Percentiles rank a stretch among this genome's conserved stretches.
Conservation (phyloP, 2,113 vertebrate genomes). For the Columbina picui region DNA sequence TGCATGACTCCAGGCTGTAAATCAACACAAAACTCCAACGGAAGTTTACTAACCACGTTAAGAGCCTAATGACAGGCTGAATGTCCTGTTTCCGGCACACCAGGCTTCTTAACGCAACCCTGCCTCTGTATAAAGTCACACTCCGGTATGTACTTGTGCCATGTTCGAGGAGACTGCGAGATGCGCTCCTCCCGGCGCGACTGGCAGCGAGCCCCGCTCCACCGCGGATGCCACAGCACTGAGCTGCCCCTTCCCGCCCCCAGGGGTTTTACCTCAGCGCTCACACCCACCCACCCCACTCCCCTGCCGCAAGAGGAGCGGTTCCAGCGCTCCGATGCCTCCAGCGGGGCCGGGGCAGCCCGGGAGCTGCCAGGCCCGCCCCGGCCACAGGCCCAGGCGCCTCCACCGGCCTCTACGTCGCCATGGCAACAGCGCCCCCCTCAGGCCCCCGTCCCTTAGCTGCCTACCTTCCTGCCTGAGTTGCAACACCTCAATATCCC, state of each 20-base stretch:
- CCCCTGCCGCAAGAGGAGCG: background rate
- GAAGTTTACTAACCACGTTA: background rate
- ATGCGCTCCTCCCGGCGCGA: background rate
- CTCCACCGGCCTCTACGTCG: background rate
- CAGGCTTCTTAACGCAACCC: background rate
- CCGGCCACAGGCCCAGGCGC: too few relatives aligned
- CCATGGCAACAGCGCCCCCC: background rate
- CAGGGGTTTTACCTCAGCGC: background rate
- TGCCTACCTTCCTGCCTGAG: background rate
- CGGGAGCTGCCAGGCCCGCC: fast-evolving
- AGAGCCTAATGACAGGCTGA: background rate
- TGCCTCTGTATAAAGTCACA: too few relatives aligned
- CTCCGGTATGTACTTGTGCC: fast-evolving
- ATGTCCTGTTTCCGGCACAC: background rate
- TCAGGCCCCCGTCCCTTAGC: background rate
- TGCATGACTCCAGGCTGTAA: background rate
- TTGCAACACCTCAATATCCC: too few relatives aligned
- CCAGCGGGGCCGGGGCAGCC: background rate
- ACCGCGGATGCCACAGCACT: background rate
- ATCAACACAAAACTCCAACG: background rate
- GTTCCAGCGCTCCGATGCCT: background rate
- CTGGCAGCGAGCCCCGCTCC: background rate
- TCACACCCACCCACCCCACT: fast-evolving
- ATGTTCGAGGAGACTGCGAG: background rate
- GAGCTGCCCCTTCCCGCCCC: background rate